Base-by-base conservation (phyloP, 2,888 invertebrate species). In the Temnothorax unifasciatus region DNA sequence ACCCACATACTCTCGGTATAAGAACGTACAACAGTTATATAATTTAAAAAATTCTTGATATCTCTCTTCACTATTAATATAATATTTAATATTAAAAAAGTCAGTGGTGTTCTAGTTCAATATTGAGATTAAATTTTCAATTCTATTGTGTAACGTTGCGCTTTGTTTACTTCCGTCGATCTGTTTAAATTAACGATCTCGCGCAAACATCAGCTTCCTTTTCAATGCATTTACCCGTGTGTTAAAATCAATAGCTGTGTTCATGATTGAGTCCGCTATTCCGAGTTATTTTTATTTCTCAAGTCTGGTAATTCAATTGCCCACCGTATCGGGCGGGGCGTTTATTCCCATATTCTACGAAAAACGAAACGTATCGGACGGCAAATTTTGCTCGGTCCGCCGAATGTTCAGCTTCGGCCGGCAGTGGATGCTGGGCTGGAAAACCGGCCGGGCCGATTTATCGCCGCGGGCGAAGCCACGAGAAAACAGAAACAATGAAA, bases 401-500 rank as follows among this genome's bases (percentile, higher is more conserved):
- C 76, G 29, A 76, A 76, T 52, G 54, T 68, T 79, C 59, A 47
- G 79, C 57, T 68, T 79, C 68, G 68, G 15, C 21, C 47, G 59
- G 21, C 13, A 38, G 52, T 29, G 63, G 63, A 76, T 38, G 34
- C 38, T 38, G 34, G 25, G 38, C 18, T 69, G 59, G 89, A 88
- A 89, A 89, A 89, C 86, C 79, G 76, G 57, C 84, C 74, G 76
- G 76, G 15, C 75, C 84, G 85, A 90, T 90, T 90, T 90, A 90
- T 90, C 87, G 90, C 68, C 57, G 64, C 69, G 61, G 63, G 85
- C 88, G 25, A 47, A 69, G 71, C 69, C 41, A 34, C 50, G 82
- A 71, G 77, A 84, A 84, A 90, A 88, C 84, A 86, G 89, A 90
- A 91, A 91, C 90, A 91, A 92, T 92, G 90, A 90, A 91, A 92